Conservation (phyloP, 2,113 vertebrate species). For the Macroglossus sobrinus region DNA sequence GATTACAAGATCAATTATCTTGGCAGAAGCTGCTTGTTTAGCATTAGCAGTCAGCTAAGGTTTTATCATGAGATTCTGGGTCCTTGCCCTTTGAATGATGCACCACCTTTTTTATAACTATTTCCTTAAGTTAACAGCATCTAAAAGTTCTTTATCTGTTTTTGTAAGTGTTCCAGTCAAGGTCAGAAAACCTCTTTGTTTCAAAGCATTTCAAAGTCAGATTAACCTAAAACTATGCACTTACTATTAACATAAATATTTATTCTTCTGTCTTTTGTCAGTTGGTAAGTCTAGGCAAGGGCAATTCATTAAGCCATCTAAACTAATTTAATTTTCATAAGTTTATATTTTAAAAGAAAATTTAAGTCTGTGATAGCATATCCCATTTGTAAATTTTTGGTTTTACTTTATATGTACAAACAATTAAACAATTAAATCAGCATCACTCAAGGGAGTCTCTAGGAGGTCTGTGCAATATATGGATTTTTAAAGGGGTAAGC, state of each 20-base stretch:
- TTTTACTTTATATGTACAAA: background rate
- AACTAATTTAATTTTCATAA: background rate
- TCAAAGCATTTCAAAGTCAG: constrained; percentile 18
- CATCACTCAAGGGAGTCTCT: background rate
- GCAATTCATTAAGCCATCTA: background rate
- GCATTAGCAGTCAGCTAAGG: background rate
- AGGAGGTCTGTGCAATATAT: background rate
- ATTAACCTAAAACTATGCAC: background rate
- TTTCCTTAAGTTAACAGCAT: background rate
- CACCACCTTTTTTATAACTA: background rate
- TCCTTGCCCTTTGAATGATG: background rate
- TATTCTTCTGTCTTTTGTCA: background rate
- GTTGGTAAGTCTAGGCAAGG: background rate
- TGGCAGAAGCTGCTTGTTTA: constrained; percentile 19
- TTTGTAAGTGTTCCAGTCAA: background rate
- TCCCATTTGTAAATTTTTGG: background rate
- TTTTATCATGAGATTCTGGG: background rate
- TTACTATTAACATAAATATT: constrained; percentile 1
- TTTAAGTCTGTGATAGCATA: background rate
- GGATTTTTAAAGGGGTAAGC: background rate
- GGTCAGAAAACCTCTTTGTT: constrained; percentile 17
- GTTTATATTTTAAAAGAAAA: constrained; percentile 20
- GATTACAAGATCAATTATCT: background rate
- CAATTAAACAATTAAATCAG: background rate
- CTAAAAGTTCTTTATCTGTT: constrained; percentile 1